Evolutionary conservation across 2,113 vertebrate genomes (phyloP), one percentile per base, ranked within the genome.

Genomic region (Hyperopisus bebe): DNA sequence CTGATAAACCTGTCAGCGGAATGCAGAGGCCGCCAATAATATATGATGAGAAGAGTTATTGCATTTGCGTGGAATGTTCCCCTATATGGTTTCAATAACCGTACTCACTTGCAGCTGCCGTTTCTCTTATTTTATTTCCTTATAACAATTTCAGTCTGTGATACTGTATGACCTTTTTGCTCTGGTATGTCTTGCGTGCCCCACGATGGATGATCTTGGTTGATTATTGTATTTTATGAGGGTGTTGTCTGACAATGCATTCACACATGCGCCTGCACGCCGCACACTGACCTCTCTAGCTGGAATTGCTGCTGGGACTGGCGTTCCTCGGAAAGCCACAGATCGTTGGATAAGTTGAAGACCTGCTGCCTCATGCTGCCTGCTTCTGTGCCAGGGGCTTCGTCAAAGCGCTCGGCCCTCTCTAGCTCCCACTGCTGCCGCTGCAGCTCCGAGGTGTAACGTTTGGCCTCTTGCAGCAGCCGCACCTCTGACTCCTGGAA

Each of bases 401-500:
- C 94, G 0, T 95, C 95, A 82, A 97, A 94, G 50, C 93, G 74
- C 6, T 97, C 96, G 0, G 94, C 95, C 91, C 94, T 94, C 93
- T 97, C 95, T 89, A 97, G 91, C 70, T 94, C 93, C 27, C 92
- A 83, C 85, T 92, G 94, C 91, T 97, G 96, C 42, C 93, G 91
- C 90, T 96, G 93, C 91, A 98, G 91, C 91, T 96, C 93, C 31
- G 92, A 93, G 0, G 94, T 94, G 85, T 94, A 95, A 15, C 46
- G 89, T 90, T 96, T 96, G n/a, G 95, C 97, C 89, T 98, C 94
- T 92, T 95, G 94, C 47, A 97, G 92, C 91, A 98, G 95, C 17
- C 94, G 93, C 51, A 96, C 90, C 94, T 98, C 97, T 5, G 96
- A 97, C 90, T 97, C 96, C 90, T 98, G 98, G 19, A 95, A 94